Evolutionary conservation across 2,888 invertebrate species (phyloP).

Genomic region (Imbricaverruca yamaguchii): DNA sequence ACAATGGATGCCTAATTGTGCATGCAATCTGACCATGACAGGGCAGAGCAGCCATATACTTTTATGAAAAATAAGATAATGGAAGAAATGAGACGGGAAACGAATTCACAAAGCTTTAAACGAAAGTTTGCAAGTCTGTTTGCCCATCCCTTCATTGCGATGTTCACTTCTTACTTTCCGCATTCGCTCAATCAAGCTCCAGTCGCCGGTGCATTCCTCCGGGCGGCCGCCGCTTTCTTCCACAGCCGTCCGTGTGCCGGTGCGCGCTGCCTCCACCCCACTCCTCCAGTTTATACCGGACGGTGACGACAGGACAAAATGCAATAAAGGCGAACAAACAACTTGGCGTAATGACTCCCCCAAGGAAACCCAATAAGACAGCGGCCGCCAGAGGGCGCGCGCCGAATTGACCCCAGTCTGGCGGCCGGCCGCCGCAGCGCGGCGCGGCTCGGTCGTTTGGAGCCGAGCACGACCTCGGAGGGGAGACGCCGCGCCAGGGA

Average conservation of each 20-base stretch:
- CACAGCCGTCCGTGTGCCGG: too few species aligned
- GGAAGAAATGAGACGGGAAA: too few species aligned
- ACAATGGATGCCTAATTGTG: too few species aligned
- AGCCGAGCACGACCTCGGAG: background rate
- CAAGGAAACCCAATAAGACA: slow-evolving; percentile 12
- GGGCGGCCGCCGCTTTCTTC: too few species aligned
- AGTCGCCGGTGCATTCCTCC: too few species aligned
- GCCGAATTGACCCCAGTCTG: background rate
- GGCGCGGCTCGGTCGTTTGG: background rate
- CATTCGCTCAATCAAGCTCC: too few species aligned
- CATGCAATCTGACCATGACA: too few species aligned
- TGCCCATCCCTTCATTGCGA: background rate
- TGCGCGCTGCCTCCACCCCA: background rate
- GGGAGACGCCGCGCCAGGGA: background rate
- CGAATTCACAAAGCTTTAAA: too few species aligned
- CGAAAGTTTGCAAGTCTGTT: background rate
- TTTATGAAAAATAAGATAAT: too few species aligned
- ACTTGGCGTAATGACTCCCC: slow-evolving; percentile 19
- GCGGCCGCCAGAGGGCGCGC: background rate
- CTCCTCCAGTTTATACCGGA: background rate
- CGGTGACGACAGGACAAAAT: slow-evolving; percentile 3
- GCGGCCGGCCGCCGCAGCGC: background rate
- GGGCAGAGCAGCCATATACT: too few species aligned
- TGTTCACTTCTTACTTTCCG: too few species aligned
- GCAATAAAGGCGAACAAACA: slow-evolving; percentile 18